A percentile compares a stretch with the other conserved stretches of the same genome.
These are phyloP conservation scores for Dipodomys spectabilis DNA, from an alignment of 2,113 vertebrate genomes.

Conservation along the genomic window DNA sequence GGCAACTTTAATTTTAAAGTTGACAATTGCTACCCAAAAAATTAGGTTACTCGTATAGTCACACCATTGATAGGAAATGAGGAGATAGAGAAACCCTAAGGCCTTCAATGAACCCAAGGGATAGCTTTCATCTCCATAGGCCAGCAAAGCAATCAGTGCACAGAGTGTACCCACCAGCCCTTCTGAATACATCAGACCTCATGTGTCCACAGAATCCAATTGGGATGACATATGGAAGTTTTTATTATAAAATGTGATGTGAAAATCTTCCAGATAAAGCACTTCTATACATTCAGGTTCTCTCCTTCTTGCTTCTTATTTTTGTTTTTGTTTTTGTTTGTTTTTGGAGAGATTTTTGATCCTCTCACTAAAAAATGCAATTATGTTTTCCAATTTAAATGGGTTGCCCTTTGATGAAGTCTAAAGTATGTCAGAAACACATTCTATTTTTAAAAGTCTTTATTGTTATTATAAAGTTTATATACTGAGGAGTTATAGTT, in stretches of 20 bases:
- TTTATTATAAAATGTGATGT: not conserved
- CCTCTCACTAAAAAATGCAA: not conserved
- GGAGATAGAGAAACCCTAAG: not conserved
- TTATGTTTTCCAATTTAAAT: conserved; percentile 28
- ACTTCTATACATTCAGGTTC: not conserved
- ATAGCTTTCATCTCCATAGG: not conserved
- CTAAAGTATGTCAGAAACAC: conserved; percentile 8
- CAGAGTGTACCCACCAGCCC: not conserved
- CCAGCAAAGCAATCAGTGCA: not conserved
- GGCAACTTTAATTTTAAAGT: not conserved
- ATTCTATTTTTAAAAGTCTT: conserved; percentile 27
- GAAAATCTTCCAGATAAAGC: not conserved
- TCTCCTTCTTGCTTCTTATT: not conserved
- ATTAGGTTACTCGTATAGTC: not conserved
- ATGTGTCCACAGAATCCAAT: not conserved
- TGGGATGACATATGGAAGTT: not conserved
- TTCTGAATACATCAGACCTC: conserved; percentile 1
- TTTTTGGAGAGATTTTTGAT: not conserved
- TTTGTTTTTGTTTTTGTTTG: not conserved
- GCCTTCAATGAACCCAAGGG: not conserved
- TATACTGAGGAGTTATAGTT: too few relatives aligned
- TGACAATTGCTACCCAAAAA: not conserved
- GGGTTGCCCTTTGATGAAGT: not conserved
- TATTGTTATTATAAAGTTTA: too few relatives aligned
- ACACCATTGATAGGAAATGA: not conserved